Conservation (phyloP, 2,113 vertebrate genomes). For the Dipodomys ordii region DNA sequence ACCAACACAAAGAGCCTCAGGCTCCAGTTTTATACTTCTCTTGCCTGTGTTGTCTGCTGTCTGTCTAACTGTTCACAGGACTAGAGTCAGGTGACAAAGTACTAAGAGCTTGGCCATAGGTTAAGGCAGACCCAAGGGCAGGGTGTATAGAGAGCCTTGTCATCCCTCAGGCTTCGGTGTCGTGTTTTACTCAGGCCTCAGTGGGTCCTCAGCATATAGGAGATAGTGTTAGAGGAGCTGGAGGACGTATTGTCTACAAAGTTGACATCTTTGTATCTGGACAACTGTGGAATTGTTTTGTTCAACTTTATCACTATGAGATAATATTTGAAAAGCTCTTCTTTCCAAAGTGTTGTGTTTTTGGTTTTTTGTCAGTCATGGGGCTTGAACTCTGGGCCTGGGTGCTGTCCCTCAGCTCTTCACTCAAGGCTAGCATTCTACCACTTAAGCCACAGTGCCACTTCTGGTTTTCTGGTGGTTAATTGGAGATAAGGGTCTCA, state of each 20-base stretch:
- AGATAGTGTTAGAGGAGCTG: not conserved
- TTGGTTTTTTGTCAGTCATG: no score
- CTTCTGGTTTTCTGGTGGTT: no score
- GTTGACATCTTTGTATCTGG: not conserved
- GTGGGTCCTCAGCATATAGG: not conserved
- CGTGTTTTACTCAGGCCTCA: not conserved
- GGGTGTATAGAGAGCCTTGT: not conserved
- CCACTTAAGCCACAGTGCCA: no score
- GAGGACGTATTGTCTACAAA: not conserved
- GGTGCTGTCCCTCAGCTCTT: no score
- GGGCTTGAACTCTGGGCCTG: no score
- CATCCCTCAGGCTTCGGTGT: not conserved
- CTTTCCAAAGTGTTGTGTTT: no score
- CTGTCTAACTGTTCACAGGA: no score
- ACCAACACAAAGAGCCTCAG: not conserved
- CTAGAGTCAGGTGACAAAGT: no score
- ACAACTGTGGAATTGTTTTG: rapidly evolving
- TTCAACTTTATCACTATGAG: not conserved
- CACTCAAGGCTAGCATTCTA: no score
- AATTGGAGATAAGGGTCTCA: no score
- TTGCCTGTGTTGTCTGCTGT: no score
- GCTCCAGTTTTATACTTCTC: not conserved
- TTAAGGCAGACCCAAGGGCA: not conserved
- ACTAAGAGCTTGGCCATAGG: not conserved
- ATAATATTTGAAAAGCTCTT: not conserved